Evolutionary conservation across 2,888 invertebrate genomes (phyloP).

Genomic region (Bursaphelenchus okinawaensis): DNA sequence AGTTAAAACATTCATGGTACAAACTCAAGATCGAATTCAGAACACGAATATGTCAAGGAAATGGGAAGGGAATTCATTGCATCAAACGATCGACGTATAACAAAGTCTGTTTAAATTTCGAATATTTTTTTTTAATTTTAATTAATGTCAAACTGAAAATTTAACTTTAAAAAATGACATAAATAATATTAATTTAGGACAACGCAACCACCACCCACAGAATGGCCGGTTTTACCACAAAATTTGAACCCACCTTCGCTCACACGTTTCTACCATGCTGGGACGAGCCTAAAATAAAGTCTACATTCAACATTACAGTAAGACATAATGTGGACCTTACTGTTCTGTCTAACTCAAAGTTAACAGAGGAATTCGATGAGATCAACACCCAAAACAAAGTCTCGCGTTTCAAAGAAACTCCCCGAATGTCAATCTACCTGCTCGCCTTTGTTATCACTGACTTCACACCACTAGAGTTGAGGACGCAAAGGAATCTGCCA

Average conservation of each 20-base stretch:
- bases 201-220: slow-evolving; percentile 6
- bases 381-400: slow-evolving; percentile 1
- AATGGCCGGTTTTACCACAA: slow-evolving; percentile 46
- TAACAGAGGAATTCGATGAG: not conserved
- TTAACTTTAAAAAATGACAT: not conserved
- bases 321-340: slow-evolving; percentile 28
- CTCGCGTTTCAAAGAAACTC: slow-evolving; percentile 55
- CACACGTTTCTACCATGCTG: slow-evolving; percentile 51
- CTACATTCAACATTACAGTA: slow-evolving; percentile 49
- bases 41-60: slow-evolving; percentile 35
- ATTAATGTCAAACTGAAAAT: slow-evolving; percentile 15
- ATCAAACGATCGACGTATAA: not conserved
- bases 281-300: slow-evolving; percentile 51
- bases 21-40: slow-evolving; percentile 35
- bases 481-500: slow-evolving; percentile 43
- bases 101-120: too few species aligned
- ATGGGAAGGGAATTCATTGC: slow-evolving; percentile 30
- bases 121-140: too few species aligned
- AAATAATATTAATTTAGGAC: slow-evolving; percentile 15
- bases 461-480: slow-evolving; percentile 43
- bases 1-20: slow-evolving; percentile 26
- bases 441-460: slow-evolving; percentile 55
- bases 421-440: slow-evolving; percentile 60
- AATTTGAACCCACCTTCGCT: slow-evolving; percentile 54
- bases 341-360: slow-evolving; percentile 30